phyloP scores from a whole-genome alignment of 2,888 invertebrate species.

The Ptychoptera albimana region DNA sequence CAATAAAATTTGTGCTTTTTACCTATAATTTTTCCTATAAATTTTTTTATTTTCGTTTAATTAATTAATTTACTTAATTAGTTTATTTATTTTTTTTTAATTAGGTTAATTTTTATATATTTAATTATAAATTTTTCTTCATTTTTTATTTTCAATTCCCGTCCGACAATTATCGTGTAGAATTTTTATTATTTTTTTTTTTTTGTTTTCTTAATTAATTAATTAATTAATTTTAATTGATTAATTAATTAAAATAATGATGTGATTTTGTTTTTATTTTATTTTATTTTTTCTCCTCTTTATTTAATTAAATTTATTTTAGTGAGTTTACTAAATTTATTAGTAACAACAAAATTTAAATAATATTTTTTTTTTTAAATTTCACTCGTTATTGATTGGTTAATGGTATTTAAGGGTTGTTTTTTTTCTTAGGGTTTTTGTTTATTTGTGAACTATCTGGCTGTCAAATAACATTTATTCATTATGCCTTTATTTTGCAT shows the following conservation, averaged over 20 bases:
- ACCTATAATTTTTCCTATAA: no score
- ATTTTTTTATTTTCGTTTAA: constrained; percentile 9
- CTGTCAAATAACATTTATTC: no score
- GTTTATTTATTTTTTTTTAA: constrained; percentile 8
- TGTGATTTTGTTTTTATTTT: constrained; percentile 11
- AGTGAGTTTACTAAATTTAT: no score
- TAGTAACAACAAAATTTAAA: no score
- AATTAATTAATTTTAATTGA: constrained; percentile 11
- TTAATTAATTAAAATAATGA: constrained; percentile 8
- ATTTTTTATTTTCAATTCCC: constrained; percentile 6
- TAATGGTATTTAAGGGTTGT: no score
- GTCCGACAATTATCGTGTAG: constrained; percentile 8
- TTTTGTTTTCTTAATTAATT: constrained; percentile 10
- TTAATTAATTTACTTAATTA: constrained; percentile 7
- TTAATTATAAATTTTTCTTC: constrained; percentile 10
- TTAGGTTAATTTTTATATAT: constrained; percentile 9
- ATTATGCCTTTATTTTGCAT: no score
- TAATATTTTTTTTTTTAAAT: no score
- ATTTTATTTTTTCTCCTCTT: constrained; percentile 12
- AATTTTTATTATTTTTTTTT: constrained; percentile 7
- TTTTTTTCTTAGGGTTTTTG: no score
- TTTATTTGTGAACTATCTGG: no score
- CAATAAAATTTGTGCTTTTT: no score
- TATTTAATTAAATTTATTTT: no score
- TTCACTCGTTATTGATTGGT: no score